Evolutionary conservation across 2,888 invertebrate species (phyloP).

Genomic region (Lasioglossum leucozonium): DNA sequence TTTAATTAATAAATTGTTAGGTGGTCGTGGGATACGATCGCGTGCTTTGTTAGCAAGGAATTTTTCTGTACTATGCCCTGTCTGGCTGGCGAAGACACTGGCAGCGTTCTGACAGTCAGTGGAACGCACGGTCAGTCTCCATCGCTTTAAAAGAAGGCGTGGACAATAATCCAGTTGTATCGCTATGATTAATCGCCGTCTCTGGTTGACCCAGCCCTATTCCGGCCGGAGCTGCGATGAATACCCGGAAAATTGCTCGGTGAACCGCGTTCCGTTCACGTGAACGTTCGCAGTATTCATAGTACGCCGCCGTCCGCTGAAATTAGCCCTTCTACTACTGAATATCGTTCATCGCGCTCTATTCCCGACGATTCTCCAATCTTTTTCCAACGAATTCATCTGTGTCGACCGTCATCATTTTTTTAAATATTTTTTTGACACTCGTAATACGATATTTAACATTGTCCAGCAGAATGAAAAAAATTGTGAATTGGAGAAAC

Average conservation of each 20-base stretch:
- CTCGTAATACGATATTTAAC: too few relatives aligned
- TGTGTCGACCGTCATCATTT: not conserved
- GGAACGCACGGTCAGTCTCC: constrained; percentile 9
- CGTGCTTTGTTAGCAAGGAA: not conserved
- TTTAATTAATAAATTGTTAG: not conserved
- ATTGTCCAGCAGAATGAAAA: too few relatives aligned
- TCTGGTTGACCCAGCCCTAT: constrained; percentile 54
- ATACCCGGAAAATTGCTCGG: constrained; percentile 49
- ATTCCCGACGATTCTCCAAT: not conserved
- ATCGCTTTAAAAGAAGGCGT: constrained; percentile 35
- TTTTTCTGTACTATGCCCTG: not conserved
- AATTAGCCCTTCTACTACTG: constrained; percentile 29
- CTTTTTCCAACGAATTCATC: not conserved
- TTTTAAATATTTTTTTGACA: not conserved
- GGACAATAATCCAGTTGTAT: constrained; percentile 78
- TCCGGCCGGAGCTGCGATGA: constrained; percentile 52
- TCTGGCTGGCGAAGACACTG: not conserved
- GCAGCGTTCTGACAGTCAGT: not conserved
- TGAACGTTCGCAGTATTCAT: not conserved
- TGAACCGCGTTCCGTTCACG: constrained; percentile 12
- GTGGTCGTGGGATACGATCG: not conserved
- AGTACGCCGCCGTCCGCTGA: constrained; percentile 7
- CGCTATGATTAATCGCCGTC: constrained; percentile 74
- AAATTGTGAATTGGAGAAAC: too few relatives aligned
- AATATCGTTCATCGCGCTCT: constrained; percentile 15